Evolutionary conservation across 2,888 invertebrate genomes (phyloP).

Genomic region (Limnephilus auricula): DNA sequence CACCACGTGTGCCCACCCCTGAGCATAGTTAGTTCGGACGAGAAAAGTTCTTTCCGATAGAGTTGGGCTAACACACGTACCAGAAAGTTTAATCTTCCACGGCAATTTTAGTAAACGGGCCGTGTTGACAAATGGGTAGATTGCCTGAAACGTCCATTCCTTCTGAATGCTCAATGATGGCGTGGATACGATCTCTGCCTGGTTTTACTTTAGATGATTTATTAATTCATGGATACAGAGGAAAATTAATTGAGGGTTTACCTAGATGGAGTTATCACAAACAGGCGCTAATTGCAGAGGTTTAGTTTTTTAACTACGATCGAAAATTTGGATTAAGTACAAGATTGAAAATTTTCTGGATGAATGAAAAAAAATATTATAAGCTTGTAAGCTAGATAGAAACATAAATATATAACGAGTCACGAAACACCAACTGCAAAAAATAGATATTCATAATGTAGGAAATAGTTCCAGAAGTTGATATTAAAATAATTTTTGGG

Average conservation of each 20-base stretch:
- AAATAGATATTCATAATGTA: too few species aligned
- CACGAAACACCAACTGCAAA: too few species aligned
- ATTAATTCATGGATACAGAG: background rate
- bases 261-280: background rate
- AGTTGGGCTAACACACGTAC: slow-evolving; percentile 22
- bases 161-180: too few species aligned
- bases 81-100: slow-evolving; percentile 10
- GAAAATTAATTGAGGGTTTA: background rate
- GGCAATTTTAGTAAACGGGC: slow-evolving; percentile 18
- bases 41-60: slow-evolving; percentile 7
- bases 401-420: too few species aligned
- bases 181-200: too few species aligned
- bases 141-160: background rate
- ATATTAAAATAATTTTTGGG: background rate
- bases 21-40: background rate
- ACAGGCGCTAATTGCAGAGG: background rate
- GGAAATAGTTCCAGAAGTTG: too few species aligned
- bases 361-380: background rate
- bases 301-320: background rate
- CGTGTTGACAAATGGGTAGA: slow-evolving; percentile 26
- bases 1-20: too few species aligned
- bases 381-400: background rate
- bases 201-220: background rate
- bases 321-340: background rate
- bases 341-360: background rate